Base-by-base conservation (phyloP, 23 tunicate genomes). In the Corella eumyota region DNA sequence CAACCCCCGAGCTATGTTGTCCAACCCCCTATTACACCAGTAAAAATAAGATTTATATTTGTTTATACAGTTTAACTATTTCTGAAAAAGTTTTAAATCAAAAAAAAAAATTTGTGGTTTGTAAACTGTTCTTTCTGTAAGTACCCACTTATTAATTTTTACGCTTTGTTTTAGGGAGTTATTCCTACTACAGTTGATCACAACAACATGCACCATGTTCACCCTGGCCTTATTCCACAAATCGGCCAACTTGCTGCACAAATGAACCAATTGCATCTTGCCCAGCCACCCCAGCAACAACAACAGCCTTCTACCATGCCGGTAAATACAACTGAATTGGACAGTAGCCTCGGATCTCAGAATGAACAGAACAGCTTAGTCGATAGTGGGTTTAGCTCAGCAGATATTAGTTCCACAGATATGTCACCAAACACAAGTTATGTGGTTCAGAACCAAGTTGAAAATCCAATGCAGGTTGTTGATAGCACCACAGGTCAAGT, bases 241-340 rank as follows among this genome's bases (percentile, higher is more conserved):
- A 60, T 84, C 25, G 65, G 73, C 24, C 63, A 58, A 19, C 47
- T 76, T 0, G 64, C 82, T 48, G 80, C 80, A 7, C 93, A 83
- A 34, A 83, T 83, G 93, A 69, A 80, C 34, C 93, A 83, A 22
- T 82, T 83, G 6, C 93, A 83, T 11, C 82, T 83, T 7, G 45
- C 64, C 3, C 80, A 52, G 3, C 73, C 72, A 17, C 75, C 79
- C 47, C n/a, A n/a, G n/a, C n/a, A n/a, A n/a, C n/a, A n/a, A n/a
- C n/a, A n/a, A n/a, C n/a, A n/a, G n/a, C 60, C 73, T 7, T 26
- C 76, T 28, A 3, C 71, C 11, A 61, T 67, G 45, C 78, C 92
- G 75, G 92, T 81, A 73, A 73, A 78, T 67, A 52, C 60, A 23
- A 24, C 36, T 1, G 26, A 25, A 60, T 32, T 34, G 25, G 44